Percentiles rank a stretch among this genome's conserved stretches.
phyloP scores from a whole-genome alignment of 2,113 vertebrate genomes.

The Triplophysa siluroides region DNA sequence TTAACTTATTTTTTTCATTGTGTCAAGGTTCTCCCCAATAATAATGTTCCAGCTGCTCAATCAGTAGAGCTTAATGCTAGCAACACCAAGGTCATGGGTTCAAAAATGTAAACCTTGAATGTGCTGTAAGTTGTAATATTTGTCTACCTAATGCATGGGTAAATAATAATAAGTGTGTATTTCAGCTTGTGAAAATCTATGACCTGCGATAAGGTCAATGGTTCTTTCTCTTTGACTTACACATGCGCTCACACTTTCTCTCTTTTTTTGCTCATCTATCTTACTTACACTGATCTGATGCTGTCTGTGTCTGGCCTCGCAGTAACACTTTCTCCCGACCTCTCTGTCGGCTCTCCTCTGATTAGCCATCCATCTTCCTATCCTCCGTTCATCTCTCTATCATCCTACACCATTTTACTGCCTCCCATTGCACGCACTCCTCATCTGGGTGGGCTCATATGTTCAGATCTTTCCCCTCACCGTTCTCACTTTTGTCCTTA shows the following conservation, averaged over 20 bases:
- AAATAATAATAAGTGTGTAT: not conserved
- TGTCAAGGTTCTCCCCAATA: no score
- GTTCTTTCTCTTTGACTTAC: not conserved
- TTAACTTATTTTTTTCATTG: no score
- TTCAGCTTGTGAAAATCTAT: slow-evolving; percentile 21
- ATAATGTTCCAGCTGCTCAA: no score
- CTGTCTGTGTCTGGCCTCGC: slow-evolving; percentile 70
- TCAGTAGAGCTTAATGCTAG: no score
- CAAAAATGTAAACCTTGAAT: no score
- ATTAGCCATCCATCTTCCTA: slow-evolving; percentile 77
- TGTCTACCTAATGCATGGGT: no score
- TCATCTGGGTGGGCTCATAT: slow-evolving; percentile 29
- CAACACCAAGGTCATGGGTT: no score
- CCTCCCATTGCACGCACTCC: slow-evolving; percentile 37
- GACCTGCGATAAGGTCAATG: slow-evolving; percentile 33
- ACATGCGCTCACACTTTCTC: slow-evolving; percentile 16
- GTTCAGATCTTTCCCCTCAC: not conserved
- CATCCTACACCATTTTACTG: slow-evolving; percentile 47
- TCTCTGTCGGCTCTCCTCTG: slow-evolving; percentile 72
- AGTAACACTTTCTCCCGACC: slow-evolving; percentile 71
- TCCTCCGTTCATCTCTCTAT: slow-evolving; percentile 66
- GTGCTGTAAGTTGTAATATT: no score
- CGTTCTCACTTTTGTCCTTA: not conserved
- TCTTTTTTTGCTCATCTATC: slow-evolving; percentile 42
- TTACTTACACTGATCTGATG: slow-evolving; percentile 52